Evolutionary conservation across 2,888 invertebrate genomes (phyloP).

Genomic region (Aproaerema taeniolella): DNA sequence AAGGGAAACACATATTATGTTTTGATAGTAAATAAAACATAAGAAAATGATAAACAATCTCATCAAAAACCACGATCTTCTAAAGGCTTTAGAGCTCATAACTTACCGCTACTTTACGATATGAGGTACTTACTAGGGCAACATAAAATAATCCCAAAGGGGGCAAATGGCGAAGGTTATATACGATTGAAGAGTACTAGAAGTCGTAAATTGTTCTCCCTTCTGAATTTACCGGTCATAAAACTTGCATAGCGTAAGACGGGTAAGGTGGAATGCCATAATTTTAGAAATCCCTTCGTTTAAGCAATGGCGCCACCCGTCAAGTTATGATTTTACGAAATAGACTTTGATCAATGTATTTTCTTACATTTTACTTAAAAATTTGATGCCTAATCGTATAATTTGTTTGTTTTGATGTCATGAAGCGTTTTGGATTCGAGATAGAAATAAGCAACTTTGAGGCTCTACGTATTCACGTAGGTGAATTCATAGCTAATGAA

Average conservation of each 20-base stretch:
- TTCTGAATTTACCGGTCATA: conserved; percentile 18
- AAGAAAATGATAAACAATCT: too few relatives aligned
- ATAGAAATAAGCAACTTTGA: too few relatives aligned
- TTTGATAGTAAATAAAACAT: too few relatives aligned
- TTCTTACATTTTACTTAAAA: too few relatives aligned
- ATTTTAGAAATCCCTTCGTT: conserved; percentile 22
- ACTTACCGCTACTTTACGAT: conserved; percentile 5
- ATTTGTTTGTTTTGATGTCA: too few relatives aligned
- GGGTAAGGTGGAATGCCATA: conserved; percentile 21
- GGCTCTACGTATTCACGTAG: too few relatives aligned
- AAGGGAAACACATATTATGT: too few relatives aligned
- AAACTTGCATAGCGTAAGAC: conserved; percentile 28
- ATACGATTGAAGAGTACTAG: conserved; percentile 8
- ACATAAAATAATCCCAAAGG: conserved; percentile 7
- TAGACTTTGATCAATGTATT: not conserved
- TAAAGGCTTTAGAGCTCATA: too few relatives aligned
- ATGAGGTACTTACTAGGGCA: conserved; percentile 1
- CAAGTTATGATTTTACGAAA: conserved; percentile 39
- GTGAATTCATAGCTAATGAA: too few relatives aligned
- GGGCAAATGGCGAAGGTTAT: conserved; percentile 11
- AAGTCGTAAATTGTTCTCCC: conserved; percentile 7
- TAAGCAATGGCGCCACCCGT: conserved; percentile 45
- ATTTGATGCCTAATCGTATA: too few relatives aligned
- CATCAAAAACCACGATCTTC: too few relatives aligned
- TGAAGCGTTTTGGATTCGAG: too few relatives aligned